Percentiles rank a stretch among this genome's conserved stretches.
These are phyloP conservation scores for Zelleria hepariella DNA, from an alignment of 2,888 invertebrate species.

Conservation along the genomic window DNA sequence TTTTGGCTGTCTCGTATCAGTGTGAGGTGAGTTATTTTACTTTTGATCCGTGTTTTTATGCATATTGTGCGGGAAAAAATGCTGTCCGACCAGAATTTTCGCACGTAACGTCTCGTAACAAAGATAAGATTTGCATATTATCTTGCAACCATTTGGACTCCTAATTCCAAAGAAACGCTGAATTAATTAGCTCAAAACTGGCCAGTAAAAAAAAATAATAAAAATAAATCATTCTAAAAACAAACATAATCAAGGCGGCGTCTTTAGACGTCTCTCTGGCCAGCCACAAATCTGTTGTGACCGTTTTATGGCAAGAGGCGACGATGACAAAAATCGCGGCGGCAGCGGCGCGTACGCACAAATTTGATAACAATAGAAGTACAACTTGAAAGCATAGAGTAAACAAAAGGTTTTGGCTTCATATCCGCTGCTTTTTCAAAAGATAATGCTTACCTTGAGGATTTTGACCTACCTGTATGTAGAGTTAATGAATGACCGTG, in stretches of 20 bases:
- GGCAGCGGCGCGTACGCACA: not conserved
- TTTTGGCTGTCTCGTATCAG: too few species aligned
- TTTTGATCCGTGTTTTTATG: too few species aligned
- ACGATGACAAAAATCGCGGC: conserved; percentile 59
- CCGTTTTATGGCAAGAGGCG: conserved; percentile 35
- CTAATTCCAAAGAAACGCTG: not conserved
- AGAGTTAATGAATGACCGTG: too few species aligned
- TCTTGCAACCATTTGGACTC: not conserved
- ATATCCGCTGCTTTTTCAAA: too few species aligned
- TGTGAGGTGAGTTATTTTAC: too few species aligned
- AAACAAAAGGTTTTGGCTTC: too few species aligned
- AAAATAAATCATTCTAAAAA: not conserved
- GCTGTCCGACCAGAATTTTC: too few species aligned
- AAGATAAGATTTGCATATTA: not conserved
- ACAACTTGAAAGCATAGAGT: too few species aligned
- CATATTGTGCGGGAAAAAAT: too few species aligned
- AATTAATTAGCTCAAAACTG: not conserved
- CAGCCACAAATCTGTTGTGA: conserved; percentile 9
- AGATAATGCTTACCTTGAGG: too few species aligned
- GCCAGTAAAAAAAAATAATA: not conserved
- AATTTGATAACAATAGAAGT: not conserved
- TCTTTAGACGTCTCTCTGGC: not conserved
- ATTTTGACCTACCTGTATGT: too few species aligned
- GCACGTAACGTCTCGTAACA: not conserved
- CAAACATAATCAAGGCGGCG: not conserved